phyloP scores from a whole-genome alignment of 2,797 vertebrate genomes.

The Pangasius sanitwongsei region DNA sequence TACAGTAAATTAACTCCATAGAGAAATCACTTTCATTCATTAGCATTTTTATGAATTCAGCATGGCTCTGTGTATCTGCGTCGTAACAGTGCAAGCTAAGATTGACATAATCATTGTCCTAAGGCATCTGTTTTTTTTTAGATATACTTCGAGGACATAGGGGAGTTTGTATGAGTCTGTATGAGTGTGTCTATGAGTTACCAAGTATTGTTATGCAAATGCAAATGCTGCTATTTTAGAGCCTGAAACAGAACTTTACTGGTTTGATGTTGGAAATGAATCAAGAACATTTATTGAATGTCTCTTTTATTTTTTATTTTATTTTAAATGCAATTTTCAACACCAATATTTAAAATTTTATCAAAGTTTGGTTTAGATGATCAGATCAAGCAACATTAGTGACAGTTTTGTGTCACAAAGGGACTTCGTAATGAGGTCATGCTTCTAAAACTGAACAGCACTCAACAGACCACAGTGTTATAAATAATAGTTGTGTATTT shows the following conservation, averaged over 20 bases:
- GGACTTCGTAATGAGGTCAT: background rate
- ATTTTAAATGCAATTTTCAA: background rate
- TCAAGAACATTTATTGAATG: background rate
- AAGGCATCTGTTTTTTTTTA: background rate
- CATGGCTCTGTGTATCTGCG: background rate
- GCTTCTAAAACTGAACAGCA: background rate
- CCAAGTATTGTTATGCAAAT: background rate
- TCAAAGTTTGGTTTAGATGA: background rate
- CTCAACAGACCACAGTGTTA: background rate
- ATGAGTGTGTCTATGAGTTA: background rate
- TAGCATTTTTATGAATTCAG: background rate
- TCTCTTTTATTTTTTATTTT: background rate
- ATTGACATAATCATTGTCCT: background rate
- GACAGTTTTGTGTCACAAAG: background rate
- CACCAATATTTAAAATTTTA: background rate
- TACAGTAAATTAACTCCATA: background rate
- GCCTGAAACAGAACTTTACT: background rate
- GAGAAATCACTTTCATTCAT: background rate
- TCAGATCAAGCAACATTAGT: background rate
- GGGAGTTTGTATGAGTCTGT: background rate
- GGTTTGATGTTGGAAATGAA: background rate
- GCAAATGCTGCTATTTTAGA: background rate
- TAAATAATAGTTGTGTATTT: background rate
- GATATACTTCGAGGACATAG: background rate
- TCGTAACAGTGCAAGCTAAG: background rate